Evolutionary conservation across 2,888 invertebrate genomes (phyloP).

Genomic region (Ellobium chinense): DNA sequence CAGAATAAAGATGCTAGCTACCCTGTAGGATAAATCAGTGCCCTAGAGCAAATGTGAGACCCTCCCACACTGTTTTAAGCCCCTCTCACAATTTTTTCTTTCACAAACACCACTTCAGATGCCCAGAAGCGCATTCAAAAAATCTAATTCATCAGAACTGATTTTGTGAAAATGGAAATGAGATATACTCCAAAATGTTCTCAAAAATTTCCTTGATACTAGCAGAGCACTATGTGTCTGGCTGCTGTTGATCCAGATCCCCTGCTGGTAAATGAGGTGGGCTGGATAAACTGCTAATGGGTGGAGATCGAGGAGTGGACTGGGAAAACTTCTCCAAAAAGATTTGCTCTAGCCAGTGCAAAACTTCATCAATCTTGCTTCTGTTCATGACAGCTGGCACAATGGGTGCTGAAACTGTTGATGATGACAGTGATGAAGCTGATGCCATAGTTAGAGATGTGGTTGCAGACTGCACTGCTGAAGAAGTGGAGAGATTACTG

Average conservation of each 20-base stretch:
- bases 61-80: no score
- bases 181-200: no score
- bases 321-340: constrained; percentile 49
- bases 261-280: background rate
- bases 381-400: constrained; percentile 4
- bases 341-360: constrained; percentile 51
- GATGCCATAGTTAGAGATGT: background rate
- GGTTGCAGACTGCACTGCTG: background rate
- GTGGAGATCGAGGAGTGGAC: constrained; percentile 22
- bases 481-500: no score
- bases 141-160: no score
- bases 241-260: background rate
- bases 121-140: no score
- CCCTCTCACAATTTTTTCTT: no score
- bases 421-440: background rate
- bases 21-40: no score
- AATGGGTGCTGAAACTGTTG: background rate
- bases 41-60: no score
- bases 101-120: no score
- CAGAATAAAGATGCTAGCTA: no score
- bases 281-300: constrained; percentile 25
- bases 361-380: constrained; percentile 44
- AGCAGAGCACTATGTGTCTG: background rate
- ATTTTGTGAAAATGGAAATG: no score
- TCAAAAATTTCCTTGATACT: no score